phyloP scores from a whole-genome alignment of 2,113 vertebrate genomes.

The Podarcis cretensis region DNA sequence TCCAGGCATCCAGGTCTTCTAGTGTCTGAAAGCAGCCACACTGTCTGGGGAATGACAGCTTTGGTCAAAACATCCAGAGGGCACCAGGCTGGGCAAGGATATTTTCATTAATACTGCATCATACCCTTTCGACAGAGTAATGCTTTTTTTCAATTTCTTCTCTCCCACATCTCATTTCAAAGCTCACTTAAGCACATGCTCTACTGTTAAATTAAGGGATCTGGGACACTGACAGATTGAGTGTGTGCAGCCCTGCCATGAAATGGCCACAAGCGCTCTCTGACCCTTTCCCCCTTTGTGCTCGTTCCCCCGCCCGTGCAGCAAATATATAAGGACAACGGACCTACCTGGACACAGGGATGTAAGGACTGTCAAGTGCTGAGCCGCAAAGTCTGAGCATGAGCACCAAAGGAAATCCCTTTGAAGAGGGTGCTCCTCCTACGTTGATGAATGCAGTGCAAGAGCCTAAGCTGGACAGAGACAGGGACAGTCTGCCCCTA shows the following conservation, averaged over 20 bases:
- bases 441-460: background rate
- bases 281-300: background rate
- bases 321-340: background rate
- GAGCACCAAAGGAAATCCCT: no score
- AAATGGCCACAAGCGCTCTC: background rate
- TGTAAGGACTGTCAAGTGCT: background rate
- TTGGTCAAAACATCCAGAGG: no score
- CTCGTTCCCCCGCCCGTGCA: background rate
- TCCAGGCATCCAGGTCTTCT: background rate
- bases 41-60: no score
- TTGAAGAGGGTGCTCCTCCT: no score
- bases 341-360: slow-evolving; percentile 3
- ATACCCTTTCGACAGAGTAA: background rate
- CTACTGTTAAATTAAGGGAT: background rate
- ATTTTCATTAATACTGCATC: background rate
- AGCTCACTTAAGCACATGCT: background rate
- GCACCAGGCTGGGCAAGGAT: no score
- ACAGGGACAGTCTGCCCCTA: background rate
- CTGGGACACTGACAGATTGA: background rate
- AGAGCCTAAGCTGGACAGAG: background rate
- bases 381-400: background rate
- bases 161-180: background rate
- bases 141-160: background rate
- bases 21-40: background rate
- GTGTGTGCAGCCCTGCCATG: background rate